Evolutionary conservation across 2,113 vertebrate genomes (phyloP), one percentile per base, ranked within the genome.

Genomic region (Hemicordylus capensis): DNA sequence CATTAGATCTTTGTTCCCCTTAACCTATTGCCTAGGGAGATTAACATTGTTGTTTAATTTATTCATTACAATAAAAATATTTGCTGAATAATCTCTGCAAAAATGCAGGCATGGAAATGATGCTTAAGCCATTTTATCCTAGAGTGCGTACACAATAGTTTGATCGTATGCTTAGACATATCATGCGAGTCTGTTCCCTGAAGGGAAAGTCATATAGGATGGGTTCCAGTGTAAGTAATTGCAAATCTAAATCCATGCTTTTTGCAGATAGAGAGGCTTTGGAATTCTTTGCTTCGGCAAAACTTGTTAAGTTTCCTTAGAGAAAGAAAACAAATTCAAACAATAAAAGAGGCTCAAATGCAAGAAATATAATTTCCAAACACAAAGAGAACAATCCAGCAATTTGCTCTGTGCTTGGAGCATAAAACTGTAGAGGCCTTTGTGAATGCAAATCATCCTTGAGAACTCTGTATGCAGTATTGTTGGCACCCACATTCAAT

Each of bases 81-180:
- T 81, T n/a, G 3, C 5, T 37, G 44, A 87, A 42, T 37, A 84
- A 72, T 63, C 14, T 86, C 54, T 80, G 37, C 7, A 6, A 72
- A 70, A 87, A 51, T 48, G 4, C 76, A 72, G 51, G 39, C 9
- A 67, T 0, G 0, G 10, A 75, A 80, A 77, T 75, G 54, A 85
- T 28, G 20, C 77, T 73, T 56, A 86, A 86, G 59, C 2, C 9
- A 84, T 66, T 85, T 81, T 81, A 81, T 81, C 80, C 70, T 81
- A 66, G 22, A 58, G 66, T 56, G 34, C 2, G 12, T 70, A 81
- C 48, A 81, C 80, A 81, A 70, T 58, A 58, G 80, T 81, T 81
- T 81, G 80, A 81, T 70, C 42, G 46, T 48, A 70, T 51, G 70
- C 80, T 84, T 84, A 56, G 78, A n/a, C 39, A 82, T 15, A 69